Conservation (phyloP, 2,888 invertebrate species). For the Caradrina clavipalpis region DNA sequence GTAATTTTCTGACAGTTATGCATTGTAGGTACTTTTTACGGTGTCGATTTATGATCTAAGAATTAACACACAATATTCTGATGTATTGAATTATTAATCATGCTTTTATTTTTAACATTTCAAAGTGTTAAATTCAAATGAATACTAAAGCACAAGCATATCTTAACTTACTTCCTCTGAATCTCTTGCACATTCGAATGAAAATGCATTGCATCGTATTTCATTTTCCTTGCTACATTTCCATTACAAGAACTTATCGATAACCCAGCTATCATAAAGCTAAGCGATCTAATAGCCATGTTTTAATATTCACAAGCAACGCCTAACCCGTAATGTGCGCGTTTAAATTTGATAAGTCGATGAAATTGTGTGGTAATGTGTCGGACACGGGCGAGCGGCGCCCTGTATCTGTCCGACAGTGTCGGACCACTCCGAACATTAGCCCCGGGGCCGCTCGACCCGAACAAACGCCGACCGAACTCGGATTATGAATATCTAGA, state of each 20-base stretch:
- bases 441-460: conserved; percentile 64
- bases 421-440: conserved; percentile 68
- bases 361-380: conserved; percentile 87
- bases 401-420: conserved; percentile 70
- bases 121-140: not conserved
- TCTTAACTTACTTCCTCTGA: not conserved
- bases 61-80: not conserved
- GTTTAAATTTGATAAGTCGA: conserved; percentile 82
- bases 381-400: conserved; percentile 77
- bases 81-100: not conserved
- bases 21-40: conserved; percentile 6
- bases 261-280: conserved; percentile 23
- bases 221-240: conserved; percentile 25
- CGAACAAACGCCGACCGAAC: conserved; percentile 46
- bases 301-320: conserved; percentile 59
- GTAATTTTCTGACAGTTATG: conserved; percentile 27
- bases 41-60: conserved; percentile 31
- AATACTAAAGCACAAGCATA: not conserved
- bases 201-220: conserved; percentile 4
- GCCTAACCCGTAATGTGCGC: conserved; percentile 63
- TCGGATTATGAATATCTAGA: conserved; percentile 52
- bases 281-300: conserved; percentile 55
- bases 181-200: conserved; percentile 17
- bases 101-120: too few species aligned
- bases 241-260: conserved; percentile 30